Evolutionary conservation across 2,113 vertebrate species (phyloP).

Genomic region (Hylia prasina): DNA sequence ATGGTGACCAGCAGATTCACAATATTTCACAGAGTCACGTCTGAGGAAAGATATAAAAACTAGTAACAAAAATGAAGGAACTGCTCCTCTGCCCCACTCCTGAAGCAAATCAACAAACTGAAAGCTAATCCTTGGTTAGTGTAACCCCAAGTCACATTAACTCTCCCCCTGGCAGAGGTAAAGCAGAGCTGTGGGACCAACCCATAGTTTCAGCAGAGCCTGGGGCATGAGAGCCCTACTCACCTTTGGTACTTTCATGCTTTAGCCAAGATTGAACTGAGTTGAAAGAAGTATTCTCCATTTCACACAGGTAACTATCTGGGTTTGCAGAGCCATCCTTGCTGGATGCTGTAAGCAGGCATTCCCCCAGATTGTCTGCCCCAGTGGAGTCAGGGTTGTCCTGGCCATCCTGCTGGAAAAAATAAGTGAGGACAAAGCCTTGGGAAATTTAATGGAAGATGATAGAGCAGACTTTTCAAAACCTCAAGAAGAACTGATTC

Average conservation of each 20-base stretch:
- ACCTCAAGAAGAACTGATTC: background rate
- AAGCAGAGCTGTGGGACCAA: background rate
- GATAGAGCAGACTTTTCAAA: background rate
- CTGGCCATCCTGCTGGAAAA: constrained; percentile 41
- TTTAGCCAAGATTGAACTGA: constrained; percentile 76
- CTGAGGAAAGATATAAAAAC: background rate
- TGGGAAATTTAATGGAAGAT: background rate
- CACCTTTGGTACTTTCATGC: constrained; percentile 70
- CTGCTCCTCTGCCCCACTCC: background rate
- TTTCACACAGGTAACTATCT: constrained; percentile 66
- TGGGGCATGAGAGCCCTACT: background rate
- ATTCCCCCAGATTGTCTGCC: constrained; percentile 45
- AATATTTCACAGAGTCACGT: background rate
- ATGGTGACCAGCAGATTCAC: background rate
- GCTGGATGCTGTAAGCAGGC: constrained; percentile 64
- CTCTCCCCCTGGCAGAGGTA: background rate
- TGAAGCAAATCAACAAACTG: background rate
- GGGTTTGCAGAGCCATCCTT: constrained; percentile 20
- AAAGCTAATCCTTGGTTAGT: background rate
- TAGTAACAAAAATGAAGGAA: background rate
- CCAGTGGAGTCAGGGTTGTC: constrained; percentile 44
- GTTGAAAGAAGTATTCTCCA: constrained; percentile 66
- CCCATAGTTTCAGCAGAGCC: background rate
- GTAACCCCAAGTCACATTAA: background rate
- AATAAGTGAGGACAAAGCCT: background rate